phyloP scores from a whole-genome alignment of 2,888 invertebrate species.

The Erebia ligea region DNA sequence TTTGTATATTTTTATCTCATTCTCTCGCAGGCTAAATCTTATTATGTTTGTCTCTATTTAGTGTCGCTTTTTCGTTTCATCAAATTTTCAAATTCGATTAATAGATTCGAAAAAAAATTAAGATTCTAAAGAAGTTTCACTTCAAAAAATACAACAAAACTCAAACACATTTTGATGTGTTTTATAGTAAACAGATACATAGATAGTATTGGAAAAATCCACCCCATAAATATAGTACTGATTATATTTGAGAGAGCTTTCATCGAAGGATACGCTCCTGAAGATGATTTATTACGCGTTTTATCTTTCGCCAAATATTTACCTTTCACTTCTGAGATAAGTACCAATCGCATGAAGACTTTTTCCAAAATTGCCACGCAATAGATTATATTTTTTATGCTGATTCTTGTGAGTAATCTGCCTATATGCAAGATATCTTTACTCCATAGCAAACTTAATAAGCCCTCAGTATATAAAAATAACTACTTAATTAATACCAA shows the following conservation, averaged over 20 bases:
- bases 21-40: no score
- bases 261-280: constrained; percentile 11
- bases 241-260: constrained; percentile 18
- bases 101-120: no score
- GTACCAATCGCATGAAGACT: background rate
- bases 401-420: background rate
- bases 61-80: no score
- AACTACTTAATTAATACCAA: no score
- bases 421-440: no score
- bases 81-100: no score
- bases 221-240: background rate
- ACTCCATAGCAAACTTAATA: no score
- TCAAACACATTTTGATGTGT: background rate
- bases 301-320: constrained; percentile 29
- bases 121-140: no score
- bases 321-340: constrained; percentile 3
- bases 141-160: background rate
- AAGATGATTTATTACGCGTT: constrained; percentile 28
- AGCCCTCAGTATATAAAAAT: no score
- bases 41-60: no score
- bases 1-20: no score
- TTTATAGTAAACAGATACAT: background rate
- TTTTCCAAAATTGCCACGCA: background rate
- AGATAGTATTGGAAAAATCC: background rate
- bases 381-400: background rate